Evolutionary conservation across 2,113 vertebrate genomes (phyloP).

Genomic region (Istiophorus platypterus): DNA sequence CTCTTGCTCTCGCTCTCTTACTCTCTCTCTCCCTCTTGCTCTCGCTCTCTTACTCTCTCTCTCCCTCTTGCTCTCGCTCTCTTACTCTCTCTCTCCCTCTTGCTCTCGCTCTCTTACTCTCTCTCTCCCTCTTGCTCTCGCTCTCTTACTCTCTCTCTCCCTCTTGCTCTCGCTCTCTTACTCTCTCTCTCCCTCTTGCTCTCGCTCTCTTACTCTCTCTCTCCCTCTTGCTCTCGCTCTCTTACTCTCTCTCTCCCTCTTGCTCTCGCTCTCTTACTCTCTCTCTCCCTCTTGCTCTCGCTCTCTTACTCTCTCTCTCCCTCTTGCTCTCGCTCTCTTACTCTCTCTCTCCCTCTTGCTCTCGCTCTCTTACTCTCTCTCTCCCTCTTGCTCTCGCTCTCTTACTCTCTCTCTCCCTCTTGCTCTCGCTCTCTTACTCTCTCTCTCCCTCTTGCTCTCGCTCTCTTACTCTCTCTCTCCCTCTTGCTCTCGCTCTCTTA

Average conservation of each 20-base stretch:
- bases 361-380: too few relatives aligned
- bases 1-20: slow-evolving; percentile 4
- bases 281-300: too few relatives aligned
- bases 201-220: slow-evolving; percentile 5
- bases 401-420: background rate
- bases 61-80: slow-evolving; percentile 5
- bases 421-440: too few relatives aligned
- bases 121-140: slow-evolving; percentile 1
- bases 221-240: too few relatives aligned
- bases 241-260: too few relatives aligned
- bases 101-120: too few relatives aligned
- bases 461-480: background rate
- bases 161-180: too few relatives aligned
- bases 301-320: too few relatives aligned
- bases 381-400: slow-evolving; percentile 5
- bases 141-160: background rate
- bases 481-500: too few relatives aligned
- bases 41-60: too few relatives aligned
- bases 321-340: slow-evolving; percentile 4
- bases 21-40: background rate
- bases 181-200: too few relatives aligned
- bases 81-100: background rate
- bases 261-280: slow-evolving; percentile 4
- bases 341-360: background rate
- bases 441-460: slow-evolving; percentile 1